Conservation (phyloP, 2,113 vertebrate genomes). For the Oncorhynchus masou region DNA sequence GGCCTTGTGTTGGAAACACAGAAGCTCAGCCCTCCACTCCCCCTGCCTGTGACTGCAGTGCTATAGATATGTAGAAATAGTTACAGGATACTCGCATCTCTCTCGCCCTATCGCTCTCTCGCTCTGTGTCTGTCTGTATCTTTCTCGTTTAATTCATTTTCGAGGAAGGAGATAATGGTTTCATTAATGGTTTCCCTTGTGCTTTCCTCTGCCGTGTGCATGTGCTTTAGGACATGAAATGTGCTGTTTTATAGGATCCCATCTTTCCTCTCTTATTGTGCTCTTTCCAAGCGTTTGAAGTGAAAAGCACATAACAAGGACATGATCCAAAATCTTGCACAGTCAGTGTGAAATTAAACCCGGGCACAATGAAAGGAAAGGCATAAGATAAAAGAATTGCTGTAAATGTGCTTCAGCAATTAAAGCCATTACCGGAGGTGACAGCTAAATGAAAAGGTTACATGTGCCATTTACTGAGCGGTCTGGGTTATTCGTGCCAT, state of each 20-base stretch:
- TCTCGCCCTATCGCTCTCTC: not conserved
- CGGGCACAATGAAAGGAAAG: not conserved
- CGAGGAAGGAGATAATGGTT: slow-evolving; percentile 74
- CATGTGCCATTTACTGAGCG: not conserved
- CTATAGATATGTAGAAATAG: slow-evolving; percentile 55
- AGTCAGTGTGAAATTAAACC: slow-evolving; percentile 50
- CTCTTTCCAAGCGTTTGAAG: slow-evolving; percentile 42
- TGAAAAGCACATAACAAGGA: slow-evolving; percentile 5
- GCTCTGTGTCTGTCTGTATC: slow-evolving; percentile 26
- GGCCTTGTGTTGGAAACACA: slow-evolving; percentile 26
- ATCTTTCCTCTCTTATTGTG: slow-evolving; percentile 42
- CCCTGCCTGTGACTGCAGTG: slow-evolving; percentile 41
- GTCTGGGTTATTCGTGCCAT: slow-evolving; percentile 8
- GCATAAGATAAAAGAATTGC: slow-evolving; percentile 6
- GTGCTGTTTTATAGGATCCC: slow-evolving; percentile 55
- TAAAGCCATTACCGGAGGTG: slow-evolving; percentile 34
- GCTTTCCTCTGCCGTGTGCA: slow-evolving; percentile 52
- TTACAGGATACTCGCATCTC: slow-evolving; percentile 51
- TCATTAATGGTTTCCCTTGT: slow-evolving; percentile 72
- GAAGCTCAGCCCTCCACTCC: slow-evolving; percentile 10
- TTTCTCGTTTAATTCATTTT: slow-evolving; percentile 71
- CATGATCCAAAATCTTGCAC: slow-evolving; percentile 51
- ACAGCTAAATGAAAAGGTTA: slow-evolving; percentile 27
- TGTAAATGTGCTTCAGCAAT: slow-evolving; percentile 26
- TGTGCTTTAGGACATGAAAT: slow-evolving; percentile 60